Evolutionary conservation across 2,797 vertebrate species (phyloP).

Genomic region (Xenentodon cancila): DNA sequence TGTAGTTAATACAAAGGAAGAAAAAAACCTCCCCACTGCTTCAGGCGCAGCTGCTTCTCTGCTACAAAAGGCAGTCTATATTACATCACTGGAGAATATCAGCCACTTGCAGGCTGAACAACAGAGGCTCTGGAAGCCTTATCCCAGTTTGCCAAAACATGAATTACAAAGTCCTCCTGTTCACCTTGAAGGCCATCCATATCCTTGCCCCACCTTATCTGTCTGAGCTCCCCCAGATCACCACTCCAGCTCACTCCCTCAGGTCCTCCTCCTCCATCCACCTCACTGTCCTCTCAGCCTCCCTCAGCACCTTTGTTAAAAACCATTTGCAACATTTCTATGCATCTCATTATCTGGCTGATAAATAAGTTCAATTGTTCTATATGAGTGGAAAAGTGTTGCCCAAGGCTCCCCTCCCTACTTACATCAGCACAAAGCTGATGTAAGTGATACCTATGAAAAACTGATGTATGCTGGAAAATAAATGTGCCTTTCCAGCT

Average conservation of each 20-base stretch:
- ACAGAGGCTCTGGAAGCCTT: not conserved
- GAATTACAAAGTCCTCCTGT: too few species aligned
- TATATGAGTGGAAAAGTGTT: not conserved
- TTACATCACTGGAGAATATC: not conserved
- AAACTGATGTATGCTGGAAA: constrained; percentile 49
- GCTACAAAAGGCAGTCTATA: not conserved
- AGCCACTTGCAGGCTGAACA: constrained; percentile 15
- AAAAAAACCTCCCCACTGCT: not conserved
- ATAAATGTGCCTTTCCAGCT: constrained; percentile 43
- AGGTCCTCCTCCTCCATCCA: too few species aligned
- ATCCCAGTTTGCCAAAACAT: too few species aligned
- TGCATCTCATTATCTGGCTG: not conserved
- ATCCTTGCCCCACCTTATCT: too few species aligned
- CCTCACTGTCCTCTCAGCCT: too few species aligned
- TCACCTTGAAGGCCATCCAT: too few species aligned
- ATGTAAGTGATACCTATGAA: constrained; percentile 52
- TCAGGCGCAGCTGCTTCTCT: constrained; percentile 8
- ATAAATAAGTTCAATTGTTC: not conserved
- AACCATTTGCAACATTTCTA: not conserved
- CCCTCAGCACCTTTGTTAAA: too few species aligned
- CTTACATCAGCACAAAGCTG: constrained; percentile 43
- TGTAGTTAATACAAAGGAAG: constrained; percentile 34
- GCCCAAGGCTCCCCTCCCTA: not conserved
- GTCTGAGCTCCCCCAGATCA: too few species aligned
- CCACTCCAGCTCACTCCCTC: too few species aligned